These are phyloP conservation scores for Zelostemma sp. DNA, from an alignment of 1,140 invertebrate species.

Conservation along the genomic window DNA sequence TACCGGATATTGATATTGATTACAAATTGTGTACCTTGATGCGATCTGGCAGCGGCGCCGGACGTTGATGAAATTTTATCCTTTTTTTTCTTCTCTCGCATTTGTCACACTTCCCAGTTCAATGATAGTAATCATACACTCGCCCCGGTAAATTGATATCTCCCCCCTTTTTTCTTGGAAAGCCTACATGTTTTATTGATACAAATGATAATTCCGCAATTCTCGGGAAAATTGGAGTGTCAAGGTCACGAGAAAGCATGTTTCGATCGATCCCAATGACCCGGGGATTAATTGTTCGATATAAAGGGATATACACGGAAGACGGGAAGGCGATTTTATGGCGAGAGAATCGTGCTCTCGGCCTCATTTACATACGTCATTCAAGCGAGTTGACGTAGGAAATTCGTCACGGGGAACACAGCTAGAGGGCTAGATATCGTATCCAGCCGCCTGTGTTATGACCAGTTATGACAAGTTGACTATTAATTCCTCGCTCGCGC, in stretches of 20 bases:
- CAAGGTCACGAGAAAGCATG: too few relatives aligned
- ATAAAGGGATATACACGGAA: conserved; percentile 11
- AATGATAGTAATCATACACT: too few relatives aligned
- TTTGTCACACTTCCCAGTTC: too few relatives aligned
- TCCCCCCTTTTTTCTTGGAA: too few relatives aligned
- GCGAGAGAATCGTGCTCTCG: conserved; percentile 4
- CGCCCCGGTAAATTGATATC: too few relatives aligned
- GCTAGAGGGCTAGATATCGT: conserved; percentile 38
- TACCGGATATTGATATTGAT: background rate
- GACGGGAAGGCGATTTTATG: conserved; percentile 12
- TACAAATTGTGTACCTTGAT: too few relatives aligned
- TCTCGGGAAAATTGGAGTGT: too few relatives aligned
- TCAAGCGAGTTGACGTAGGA: conserved; percentile 43
- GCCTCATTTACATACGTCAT: conserved; percentile 51
- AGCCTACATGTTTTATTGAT: too few relatives aligned
- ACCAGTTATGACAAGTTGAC: conserved; percentile 50
- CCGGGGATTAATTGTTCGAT: conserved; percentile 16
- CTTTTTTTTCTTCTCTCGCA: too few relatives aligned
- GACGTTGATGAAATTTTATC: too few relatives aligned
- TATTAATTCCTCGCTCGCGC: conserved; percentile 49
- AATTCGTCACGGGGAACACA: conserved; percentile 52
- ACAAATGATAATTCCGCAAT: too few relatives aligned
- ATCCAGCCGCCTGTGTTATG: conserved; percentile 35
- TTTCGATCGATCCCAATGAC: conserved; percentile 14
- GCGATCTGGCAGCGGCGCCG: too few relatives aligned